A percentile compares a stretch with the other conserved stretches of the same genome.
Conservation (phyloP, 1,140 invertebrate species). For the Leptopilina boulardi region DNA sequence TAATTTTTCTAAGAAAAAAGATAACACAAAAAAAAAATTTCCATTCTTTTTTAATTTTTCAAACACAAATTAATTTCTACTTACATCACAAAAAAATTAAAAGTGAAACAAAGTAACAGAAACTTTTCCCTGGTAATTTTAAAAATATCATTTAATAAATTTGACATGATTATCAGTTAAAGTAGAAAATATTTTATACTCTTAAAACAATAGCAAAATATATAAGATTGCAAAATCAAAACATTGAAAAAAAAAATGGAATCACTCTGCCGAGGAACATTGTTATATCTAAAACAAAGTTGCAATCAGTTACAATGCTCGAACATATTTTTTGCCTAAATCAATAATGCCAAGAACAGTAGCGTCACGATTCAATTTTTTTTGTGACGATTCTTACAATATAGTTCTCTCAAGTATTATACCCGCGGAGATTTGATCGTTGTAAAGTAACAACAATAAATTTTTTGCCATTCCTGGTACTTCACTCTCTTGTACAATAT, state of each 20-base stretch:
- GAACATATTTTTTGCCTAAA: background rate
- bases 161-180: background rate
- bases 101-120: too few species aligned
- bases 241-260: background rate
- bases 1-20: too few species aligned
- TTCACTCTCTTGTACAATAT: background rate
- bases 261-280: background rate
- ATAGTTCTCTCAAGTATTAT: background rate
- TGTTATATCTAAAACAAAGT: background rate
- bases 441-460: background rate
- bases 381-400: slow-evolving; percentile 2
- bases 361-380: slow-evolving; percentile 23
- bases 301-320: slow-evolving; percentile 6
- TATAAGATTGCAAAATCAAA: background rate
- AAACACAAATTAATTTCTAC: too few species aligned
- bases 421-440: background rate
- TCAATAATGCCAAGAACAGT: slow-evolving; percentile 10
- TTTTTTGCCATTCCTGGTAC: background rate
- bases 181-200: background rate
- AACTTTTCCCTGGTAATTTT: background rate
- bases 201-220: background rate
- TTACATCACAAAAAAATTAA: too few species aligned
- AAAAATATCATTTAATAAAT: background rate
- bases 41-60: too few species aligned
- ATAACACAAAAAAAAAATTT: too few species aligned